Percentiles rank a stretch among this genome's conserved stretches.
Evolutionary conservation across 2,113 vertebrate genomes (phyloP).

Genomic region (Herpailurus yagouaroundi): DNA sequence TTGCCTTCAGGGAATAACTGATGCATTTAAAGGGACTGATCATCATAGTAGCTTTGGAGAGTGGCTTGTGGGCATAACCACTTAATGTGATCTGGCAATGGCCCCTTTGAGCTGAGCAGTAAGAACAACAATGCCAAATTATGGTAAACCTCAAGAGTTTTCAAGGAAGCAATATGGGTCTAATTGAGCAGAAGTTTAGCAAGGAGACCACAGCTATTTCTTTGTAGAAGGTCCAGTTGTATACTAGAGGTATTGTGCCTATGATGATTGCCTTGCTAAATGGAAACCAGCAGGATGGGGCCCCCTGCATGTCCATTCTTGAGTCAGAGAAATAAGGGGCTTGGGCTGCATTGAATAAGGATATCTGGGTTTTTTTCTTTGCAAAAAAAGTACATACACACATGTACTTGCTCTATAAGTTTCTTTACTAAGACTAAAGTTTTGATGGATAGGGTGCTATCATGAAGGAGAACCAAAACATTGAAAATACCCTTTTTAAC

Average conservation of each 20-base stretch:
- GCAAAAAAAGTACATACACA: not conserved
- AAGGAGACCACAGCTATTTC: slow-evolving; percentile 84
- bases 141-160: slow-evolving; percentile 80
- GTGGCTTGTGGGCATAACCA: slow-evolving; percentile 39
- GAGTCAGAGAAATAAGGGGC: slow-evolving; percentile 70
- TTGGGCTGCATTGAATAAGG: slow-evolving; percentile 72
- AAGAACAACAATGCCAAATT: slow-evolving; percentile 75
- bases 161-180: slow-evolving; percentile 83
- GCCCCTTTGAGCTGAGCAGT: slow-evolving; percentile 72
- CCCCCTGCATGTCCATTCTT: slow-evolving; percentile 73
- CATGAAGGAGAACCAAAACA: slow-evolving; percentile 8
- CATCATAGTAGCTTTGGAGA: slow-evolving; percentile 68
- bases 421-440: slow-evolving; percentile 14
- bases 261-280: slow-evolving; percentile 77
- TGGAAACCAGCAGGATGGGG: slow-evolving; percentile 77
- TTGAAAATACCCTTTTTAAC: not conserved
- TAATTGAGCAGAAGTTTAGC: slow-evolving; percentile 75
- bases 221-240: slow-evolving; percentile 80
- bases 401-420: not conserved
- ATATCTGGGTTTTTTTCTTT: slow-evolving; percentile 72
- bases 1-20: slow-evolving; percentile 61
- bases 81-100: slow-evolving; percentile 68
- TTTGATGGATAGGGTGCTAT: not conserved
- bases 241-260: slow-evolving; percentile 71
- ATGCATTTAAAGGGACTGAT: slow-evolving; percentile 62